Evolutionary conservation across 2,113 vertebrate genomes (phyloP).

Genomic region (Theristicus caerulescens): DNA sequence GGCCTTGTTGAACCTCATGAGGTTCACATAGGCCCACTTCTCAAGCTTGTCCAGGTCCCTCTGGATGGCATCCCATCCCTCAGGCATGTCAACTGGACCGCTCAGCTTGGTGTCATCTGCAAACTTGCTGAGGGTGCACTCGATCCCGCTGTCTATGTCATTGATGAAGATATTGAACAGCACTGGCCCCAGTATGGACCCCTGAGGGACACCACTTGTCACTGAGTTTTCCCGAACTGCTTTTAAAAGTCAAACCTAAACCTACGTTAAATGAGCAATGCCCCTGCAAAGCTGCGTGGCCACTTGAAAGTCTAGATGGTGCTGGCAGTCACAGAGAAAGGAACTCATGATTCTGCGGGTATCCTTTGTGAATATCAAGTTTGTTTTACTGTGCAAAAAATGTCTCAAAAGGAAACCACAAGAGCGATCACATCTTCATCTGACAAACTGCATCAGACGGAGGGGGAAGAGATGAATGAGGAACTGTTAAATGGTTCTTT

Average conservation of each 20-base stretch:
- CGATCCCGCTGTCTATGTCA: no score
- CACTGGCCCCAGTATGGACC: no score
- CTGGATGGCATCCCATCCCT: no score
- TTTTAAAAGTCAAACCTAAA: background rate
- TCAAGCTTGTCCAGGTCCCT: no score
- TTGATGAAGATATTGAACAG: no score
- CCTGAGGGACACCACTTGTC: no score
- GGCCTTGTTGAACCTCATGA: no score
- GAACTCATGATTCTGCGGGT: background rate
- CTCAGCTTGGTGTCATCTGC: no score
- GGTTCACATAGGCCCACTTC: no score
- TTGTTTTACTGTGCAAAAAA: background rate
- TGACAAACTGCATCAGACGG: constrained; percentile 5
- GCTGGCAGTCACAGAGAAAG: background rate
- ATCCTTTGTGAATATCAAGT: background rate
- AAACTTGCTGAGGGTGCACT: no score
- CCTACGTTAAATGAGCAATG: background rate
- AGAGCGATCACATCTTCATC: constrained; percentile 39
- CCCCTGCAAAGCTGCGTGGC: background rate
- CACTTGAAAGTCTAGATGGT: background rate
- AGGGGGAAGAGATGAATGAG: constrained; percentile 52
- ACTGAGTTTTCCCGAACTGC: background rate
- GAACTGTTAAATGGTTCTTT: constrained; percentile 55
- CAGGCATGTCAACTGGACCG: no score
- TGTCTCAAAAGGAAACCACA: constrained; percentile 21